Percentiles rank a stretch among this genome's conserved stretches.
These are phyloP conservation scores for Crotalus tigris DNA, from an alignment of 2,113 vertebrate species.

Conservation along the genomic window DNA sequence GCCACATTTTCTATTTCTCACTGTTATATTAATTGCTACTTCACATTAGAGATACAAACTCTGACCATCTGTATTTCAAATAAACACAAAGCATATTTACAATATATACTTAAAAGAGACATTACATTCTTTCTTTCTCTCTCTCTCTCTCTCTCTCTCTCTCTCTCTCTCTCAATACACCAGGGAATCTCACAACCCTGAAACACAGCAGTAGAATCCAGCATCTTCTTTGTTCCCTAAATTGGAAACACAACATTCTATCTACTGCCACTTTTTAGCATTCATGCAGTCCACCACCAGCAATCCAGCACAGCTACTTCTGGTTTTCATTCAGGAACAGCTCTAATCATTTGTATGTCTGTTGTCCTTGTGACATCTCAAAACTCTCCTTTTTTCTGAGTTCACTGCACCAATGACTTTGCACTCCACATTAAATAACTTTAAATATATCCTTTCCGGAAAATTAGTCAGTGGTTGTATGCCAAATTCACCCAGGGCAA, in stretches of 20 bases:
- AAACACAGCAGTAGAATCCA: neutral
- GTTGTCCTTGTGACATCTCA: neutral
- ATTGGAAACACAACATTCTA: neutral
- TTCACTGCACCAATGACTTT: neutral
- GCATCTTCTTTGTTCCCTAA: neutral
- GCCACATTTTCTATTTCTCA: neutral
- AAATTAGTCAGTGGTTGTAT: neutral
- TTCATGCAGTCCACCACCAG: neutral
- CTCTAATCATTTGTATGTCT: neutral
- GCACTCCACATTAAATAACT: neutral
- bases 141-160: too few relatives aligned
- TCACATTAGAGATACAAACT: neutral
- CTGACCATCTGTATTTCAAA: neutral
- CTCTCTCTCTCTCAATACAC: too few relatives aligned
- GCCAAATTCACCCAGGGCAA: neutral
- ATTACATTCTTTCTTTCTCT: neutral
- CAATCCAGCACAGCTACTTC: neutral
- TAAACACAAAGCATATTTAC: neutral
- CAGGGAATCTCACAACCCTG: neutral
- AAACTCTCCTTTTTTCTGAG: neutral
- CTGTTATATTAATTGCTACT: neutral
- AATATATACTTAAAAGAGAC: neutral
- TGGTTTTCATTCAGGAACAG: neutral
- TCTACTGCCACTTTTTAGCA: neutral
- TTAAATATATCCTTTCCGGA: neutral